Evolutionary conservation across 1,140 invertebrate species (phyloP).

Genomic region (Helicorthomorpha holstii): DNA sequence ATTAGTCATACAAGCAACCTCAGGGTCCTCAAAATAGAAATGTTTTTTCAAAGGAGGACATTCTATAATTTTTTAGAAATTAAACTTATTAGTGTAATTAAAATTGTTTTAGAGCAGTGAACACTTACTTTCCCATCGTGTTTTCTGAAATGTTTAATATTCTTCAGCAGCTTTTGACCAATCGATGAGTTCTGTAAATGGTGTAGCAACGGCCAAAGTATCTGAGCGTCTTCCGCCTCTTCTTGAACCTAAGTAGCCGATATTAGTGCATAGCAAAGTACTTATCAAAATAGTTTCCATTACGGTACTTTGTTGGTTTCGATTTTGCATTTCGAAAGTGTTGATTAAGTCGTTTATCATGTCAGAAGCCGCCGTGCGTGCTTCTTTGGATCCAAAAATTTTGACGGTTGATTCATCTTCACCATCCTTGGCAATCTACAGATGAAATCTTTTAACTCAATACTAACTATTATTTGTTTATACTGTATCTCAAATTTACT

Average conservation of each 20-base stretch:
- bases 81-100: too few relatives aligned
- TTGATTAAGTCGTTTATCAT: conserved; percentile 2
- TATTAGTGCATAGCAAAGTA: too few relatives aligned
- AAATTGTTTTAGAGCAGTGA: neutral
- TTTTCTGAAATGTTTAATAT: conserved; percentile 29
- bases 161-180: conserved; percentile 22
- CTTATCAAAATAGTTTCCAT: too few relatives aligned
- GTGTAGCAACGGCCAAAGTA: neutral
- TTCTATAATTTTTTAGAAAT: too few relatives aligned
- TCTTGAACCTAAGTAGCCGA: too few relatives aligned
- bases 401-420: neutral
- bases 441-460: too few relatives aligned
- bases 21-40: conserved; percentile 64
- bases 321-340: too few relatives aligned
- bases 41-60: conserved; percentile 52
- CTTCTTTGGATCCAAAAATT: neutral
- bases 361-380: conserved; percentile 5
- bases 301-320: too few relatives aligned
- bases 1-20: conserved; percentile 41
- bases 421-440: neutral
- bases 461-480: too few relatives aligned
- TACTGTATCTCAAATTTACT: too few relatives aligned
- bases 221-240: too few relatives aligned
- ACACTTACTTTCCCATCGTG: conserved; percentile 32
- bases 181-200: conserved; percentile 20